Evolutionary conservation across 2,113 vertebrate genomes (phyloP).

Genomic region (Stictonetta naevosa): DNA sequence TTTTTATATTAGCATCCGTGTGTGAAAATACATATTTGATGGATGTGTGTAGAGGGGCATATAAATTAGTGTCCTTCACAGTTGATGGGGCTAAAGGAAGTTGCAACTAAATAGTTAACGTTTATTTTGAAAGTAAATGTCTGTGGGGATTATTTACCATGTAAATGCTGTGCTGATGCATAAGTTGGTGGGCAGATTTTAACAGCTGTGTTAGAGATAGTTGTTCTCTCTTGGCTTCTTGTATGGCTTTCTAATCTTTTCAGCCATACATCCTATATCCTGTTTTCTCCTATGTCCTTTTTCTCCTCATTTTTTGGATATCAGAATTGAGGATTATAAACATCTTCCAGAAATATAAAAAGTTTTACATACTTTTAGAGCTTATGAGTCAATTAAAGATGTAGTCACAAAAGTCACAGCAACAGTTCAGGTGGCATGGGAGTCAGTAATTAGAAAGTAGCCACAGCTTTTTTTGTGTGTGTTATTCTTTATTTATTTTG

Average conservation of each 20-base stretch:
- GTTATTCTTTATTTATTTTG: background rate
- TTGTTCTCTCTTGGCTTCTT: background rate
- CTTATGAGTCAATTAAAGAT: background rate
- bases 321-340: background rate
- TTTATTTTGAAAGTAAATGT: background rate
- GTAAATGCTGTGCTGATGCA: background rate
- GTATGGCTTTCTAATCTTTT: background rate
- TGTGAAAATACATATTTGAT: background rate
- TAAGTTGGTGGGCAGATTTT: background rate
- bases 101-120: background rate
- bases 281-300: background rate
- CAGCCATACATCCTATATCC: background rate
- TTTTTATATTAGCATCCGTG: background rate
- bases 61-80: background rate
- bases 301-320: background rate
- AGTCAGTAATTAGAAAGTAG: background rate
- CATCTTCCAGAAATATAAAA: background rate
- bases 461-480: background rate
- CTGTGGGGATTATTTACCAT: background rate
- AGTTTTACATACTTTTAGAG: background rate
- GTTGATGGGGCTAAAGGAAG: background rate
- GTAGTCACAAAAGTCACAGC: background rate
- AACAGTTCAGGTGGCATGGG: background rate
- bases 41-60: background rate
- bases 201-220: background rate